phyloP scores from a whole-genome alignment of 2,113 vertebrate genomes.

The Bos javanicus region DNA sequence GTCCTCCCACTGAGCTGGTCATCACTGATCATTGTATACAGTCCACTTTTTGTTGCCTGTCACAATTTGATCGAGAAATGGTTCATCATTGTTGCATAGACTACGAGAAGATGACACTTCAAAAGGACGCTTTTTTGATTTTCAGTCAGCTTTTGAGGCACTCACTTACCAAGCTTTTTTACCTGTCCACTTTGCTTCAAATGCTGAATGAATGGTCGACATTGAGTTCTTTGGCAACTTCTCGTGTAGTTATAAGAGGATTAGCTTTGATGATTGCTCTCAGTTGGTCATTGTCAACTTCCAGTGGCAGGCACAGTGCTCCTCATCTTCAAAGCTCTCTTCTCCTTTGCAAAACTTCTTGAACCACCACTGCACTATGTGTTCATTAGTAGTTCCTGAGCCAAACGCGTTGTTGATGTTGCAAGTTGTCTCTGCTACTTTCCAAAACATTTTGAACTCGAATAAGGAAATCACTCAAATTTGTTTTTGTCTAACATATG shows the following conservation, averaged over 20 bases:
- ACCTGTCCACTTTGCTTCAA: background rate
- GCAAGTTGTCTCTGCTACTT: background rate
- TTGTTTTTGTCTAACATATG: background rate
- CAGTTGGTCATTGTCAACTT: background rate
- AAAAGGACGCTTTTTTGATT: background rate
- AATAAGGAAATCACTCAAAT: background rate
- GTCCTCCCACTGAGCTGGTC: background rate
- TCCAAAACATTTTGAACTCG: background rate
- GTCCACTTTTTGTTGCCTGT: background rate
- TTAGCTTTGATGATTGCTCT: background rate
- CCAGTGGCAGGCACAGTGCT: background rate
- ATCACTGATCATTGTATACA: background rate
- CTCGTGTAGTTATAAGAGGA: background rate
- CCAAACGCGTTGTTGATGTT: background rate
- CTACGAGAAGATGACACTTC: background rate
- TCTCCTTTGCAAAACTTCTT: background rate
- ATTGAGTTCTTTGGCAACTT: background rate
- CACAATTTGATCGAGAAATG: background rate
- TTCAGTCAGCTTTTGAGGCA: background rate
- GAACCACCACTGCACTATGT: background rate
- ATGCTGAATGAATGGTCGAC: background rate
- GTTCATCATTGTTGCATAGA: background rate
- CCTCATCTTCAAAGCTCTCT: background rate
- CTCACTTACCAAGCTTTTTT: background rate
- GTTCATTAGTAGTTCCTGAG: background rate